phyloP scores from a whole-genome alignment of 2,797 vertebrate genomes.

The Oryzias dopingdopingensis region DNA sequence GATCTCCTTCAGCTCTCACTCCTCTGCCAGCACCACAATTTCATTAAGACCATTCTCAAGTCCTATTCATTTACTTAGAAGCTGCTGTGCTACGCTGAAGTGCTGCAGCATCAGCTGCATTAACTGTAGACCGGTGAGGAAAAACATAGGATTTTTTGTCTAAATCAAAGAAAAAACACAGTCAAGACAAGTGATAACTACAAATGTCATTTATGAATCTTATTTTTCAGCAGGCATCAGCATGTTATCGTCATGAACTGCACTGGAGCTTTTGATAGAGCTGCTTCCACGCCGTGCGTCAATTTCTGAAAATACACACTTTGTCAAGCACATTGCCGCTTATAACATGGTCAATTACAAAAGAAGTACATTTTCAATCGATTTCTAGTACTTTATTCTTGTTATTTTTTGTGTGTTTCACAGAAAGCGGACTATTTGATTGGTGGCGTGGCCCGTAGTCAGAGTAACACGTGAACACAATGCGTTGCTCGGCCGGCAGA shows the following conservation, averaged over 20 bases:
- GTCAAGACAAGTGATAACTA: too few species aligned
- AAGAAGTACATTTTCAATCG: too few species aligned
- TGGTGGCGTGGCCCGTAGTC: too few species aligned
- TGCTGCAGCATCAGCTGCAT: conserved; percentile 12
- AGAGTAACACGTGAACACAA: too few species aligned
- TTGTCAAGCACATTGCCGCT: too few species aligned
- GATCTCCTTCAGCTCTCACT: neutral
- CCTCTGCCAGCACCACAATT: conserved; percentile 4
- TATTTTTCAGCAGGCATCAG: neutral
- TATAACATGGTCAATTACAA: too few species aligned
- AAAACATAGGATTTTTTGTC: neutral
- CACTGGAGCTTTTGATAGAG: neutral
- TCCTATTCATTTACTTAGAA: conserved; percentile 24
- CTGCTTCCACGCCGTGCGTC: neutral
- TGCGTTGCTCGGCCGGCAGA: too few species aligned
- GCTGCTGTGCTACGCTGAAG: neutral
- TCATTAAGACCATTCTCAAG: conserved; percentile 21
- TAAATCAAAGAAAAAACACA: neutral
- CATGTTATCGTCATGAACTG: neutral
- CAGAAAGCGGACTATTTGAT: too few species aligned
- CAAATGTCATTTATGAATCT: too few species aligned
- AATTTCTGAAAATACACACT: too few species aligned
- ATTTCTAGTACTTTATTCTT: too few species aligned
- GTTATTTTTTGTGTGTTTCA: too few species aligned
- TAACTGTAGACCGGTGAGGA: neutral